Percentiles rank a stretch among this genome's conserved stretches.
Evolutionary conservation across 2,797 vertebrate genomes (phyloP).

Genomic region (Liasis olivaceus): DNA sequence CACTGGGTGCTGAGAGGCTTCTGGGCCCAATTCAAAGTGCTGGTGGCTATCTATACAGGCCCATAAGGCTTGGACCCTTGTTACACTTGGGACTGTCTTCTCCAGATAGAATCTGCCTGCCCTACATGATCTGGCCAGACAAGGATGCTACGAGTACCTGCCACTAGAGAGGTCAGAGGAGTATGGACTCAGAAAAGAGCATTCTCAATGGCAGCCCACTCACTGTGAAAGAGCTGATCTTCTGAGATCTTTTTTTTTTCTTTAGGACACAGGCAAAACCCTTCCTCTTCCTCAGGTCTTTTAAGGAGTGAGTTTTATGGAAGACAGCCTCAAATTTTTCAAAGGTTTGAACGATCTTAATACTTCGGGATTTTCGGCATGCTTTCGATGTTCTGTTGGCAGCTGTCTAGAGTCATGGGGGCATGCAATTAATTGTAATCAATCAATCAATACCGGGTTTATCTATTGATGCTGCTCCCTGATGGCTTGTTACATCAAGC

Average conservation of each 20-base stretch:
- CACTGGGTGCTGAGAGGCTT: not conserved
- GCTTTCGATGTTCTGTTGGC: not conserved
- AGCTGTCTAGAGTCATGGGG: too few relatives aligned
- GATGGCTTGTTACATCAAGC: not conserved
- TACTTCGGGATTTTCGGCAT: not conserved
- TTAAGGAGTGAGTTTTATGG: not conserved
- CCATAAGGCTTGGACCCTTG: too few relatives aligned
- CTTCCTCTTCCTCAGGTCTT: not conserved
- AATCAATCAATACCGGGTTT: not conserved
- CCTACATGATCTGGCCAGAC: not conserved
- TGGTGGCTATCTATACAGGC: not conserved
- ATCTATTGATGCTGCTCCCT: not conserved
- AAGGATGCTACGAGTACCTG: not conserved
- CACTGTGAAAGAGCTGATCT: not conserved
- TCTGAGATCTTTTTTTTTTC: not conserved
- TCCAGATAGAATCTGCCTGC: not conserved
- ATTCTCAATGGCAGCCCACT: not conserved
- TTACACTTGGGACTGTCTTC: not conserved
- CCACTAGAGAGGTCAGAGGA: not conserved
- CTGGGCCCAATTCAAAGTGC: not conserved
- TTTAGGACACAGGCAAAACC: not conserved
- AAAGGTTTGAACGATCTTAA: not conserved
- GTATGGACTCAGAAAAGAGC: not conserved
- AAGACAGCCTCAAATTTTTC: not conserved
- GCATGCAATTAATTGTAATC: not conserved